phyloP scores from a whole-genome alignment of 2,888 invertebrate genomes.

The Tenthredo amoena region DNA sequence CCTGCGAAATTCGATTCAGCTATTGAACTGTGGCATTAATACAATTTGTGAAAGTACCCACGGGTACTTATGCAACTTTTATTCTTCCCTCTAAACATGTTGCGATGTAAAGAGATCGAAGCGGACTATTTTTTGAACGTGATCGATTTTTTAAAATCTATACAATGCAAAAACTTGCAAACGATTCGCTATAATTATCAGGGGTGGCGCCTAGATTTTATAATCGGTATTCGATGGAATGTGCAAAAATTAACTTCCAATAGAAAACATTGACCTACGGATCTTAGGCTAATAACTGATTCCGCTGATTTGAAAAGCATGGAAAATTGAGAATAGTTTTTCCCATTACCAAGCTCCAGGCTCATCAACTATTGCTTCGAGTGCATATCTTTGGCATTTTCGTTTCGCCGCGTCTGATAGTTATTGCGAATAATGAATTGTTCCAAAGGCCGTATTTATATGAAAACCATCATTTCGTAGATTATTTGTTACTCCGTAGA shows the following conservation, averaged over 20 bases:
- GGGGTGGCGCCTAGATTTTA: not conserved
- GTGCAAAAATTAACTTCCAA: not conserved
- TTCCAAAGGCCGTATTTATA: not conserved
- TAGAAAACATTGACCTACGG: not conserved
- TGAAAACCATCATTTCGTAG: not conserved
- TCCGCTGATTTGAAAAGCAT: not conserved
- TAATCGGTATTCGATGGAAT: not conserved
- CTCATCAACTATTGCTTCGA: not conserved
- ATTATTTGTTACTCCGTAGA: not conserved
- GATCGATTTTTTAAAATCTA: not conserved
- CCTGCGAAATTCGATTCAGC: not conserved
- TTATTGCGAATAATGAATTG: not conserved
- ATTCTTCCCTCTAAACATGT: not conserved
- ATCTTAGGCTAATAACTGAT: no score
- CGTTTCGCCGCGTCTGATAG: not conserved
- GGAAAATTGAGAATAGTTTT: not conserved
- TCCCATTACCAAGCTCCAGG: not conserved
- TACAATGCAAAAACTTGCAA: not conserved
- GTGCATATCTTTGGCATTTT: not conserved
- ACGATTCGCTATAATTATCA: not conserved
- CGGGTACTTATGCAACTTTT: not conserved
- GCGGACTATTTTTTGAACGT: not conserved
- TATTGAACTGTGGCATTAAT: not conserved
- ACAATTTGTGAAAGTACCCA: constrained; percentile 9
- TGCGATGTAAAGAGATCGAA: not conserved